Evolutionary conservation across 1,140 invertebrate species (phyloP).

Genomic region (Thaumetopoea pityocampa): DNA sequence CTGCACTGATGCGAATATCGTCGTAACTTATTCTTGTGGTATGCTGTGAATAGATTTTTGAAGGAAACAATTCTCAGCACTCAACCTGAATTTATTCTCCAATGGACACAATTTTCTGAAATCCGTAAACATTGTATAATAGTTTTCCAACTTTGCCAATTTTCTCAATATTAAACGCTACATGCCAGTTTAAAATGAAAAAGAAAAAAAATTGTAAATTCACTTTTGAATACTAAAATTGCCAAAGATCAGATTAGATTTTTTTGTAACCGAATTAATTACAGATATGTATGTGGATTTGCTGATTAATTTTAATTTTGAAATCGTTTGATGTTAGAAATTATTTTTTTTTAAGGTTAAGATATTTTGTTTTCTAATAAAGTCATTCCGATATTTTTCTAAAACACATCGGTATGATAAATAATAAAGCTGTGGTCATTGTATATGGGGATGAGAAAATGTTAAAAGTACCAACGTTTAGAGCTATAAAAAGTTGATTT

Average conservation of each 20-base stretch:
- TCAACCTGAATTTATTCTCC: slow-evolving; percentile 5
- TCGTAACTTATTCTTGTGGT: too few species aligned
- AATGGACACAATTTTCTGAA: slow-evolving; percentile 21
- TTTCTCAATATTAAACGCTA: slow-evolving; percentile 64
- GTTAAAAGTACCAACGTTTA: slow-evolving; percentile 72
- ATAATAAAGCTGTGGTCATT: slow-evolving; percentile 49
- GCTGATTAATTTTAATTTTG: slow-evolving; percentile 27
- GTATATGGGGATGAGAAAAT: slow-evolving; percentile 51
- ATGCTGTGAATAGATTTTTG: too few species aligned
- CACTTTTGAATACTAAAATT: slow-evolving; percentile 70
- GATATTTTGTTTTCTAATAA: slow-evolving; percentile 33
- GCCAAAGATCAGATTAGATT: slow-evolving; percentile 70
- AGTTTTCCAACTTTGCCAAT: slow-evolving; percentile 60
- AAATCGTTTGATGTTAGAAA: slow-evolving; percentile 21
- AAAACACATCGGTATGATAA: slow-evolving; percentile 55
- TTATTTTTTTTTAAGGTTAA: slow-evolving; percentile 33
- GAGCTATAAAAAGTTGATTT: slow-evolving; percentile 67
- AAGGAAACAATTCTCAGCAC: too few species aligned
- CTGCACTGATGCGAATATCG: too few species aligned
- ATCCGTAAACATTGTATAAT: slow-evolving; percentile 43
- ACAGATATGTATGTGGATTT: slow-evolving; percentile 34
- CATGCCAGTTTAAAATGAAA: slow-evolving; percentile 44
- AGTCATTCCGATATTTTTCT: slow-evolving; percentile 70
- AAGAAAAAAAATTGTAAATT: slow-evolving; percentile 69
- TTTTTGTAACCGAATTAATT: slow-evolving; percentile 28